A percentile compares a stretch with the other conserved stretches of the same genome.
Conservation (phyloP, 2,888 invertebrate genomes). For the Aethes cnicana region DNA sequence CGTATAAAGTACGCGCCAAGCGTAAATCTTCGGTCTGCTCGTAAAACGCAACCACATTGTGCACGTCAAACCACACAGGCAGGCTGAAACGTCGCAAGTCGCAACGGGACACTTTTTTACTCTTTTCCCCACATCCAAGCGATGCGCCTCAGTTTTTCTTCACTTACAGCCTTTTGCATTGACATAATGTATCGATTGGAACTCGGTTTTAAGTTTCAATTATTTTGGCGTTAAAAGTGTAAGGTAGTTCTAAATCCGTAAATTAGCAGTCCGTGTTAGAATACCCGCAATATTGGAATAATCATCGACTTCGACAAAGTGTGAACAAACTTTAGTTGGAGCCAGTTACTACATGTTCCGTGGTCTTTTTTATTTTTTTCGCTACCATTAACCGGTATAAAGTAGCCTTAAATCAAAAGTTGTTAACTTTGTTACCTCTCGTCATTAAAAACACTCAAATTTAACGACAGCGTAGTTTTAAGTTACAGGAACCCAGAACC, state of each 20-base stretch:
- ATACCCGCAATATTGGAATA: too few species aligned
- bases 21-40: conserved; percentile 61
- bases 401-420: too few species aligned
- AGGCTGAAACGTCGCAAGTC: conserved; percentile 10
- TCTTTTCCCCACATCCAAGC: conserved; percentile 4
- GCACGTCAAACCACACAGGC: conserved; percentile 46
- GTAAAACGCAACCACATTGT: conserved; percentile 63
- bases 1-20: conserved; percentile 55
- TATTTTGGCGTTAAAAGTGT: conserved; percentile 48
- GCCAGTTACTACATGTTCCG: too few species aligned
- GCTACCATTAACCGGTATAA: too few species aligned
- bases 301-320: too few species aligned
- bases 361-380: too few species aligned
- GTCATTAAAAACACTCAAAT: too few species aligned
- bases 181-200: conserved; percentile 57
- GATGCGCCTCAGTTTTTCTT: too few species aligned
- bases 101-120: conserved; percentile 1
- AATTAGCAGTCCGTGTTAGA: too few species aligned
- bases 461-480: neutral
- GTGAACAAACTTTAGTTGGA: too few species aligned
- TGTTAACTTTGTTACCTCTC: too few species aligned
- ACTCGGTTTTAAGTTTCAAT: conserved; percentile 51
- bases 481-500: conserved; percentile 39
- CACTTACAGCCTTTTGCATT: conserved; percentile 14
- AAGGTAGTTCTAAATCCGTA: conserved; percentile 47